Evolutionary conservation across 2,888 invertebrate species (phyloP), one percentile per base, ranked within the genome.

Genomic region (Spisula solida): DNA sequence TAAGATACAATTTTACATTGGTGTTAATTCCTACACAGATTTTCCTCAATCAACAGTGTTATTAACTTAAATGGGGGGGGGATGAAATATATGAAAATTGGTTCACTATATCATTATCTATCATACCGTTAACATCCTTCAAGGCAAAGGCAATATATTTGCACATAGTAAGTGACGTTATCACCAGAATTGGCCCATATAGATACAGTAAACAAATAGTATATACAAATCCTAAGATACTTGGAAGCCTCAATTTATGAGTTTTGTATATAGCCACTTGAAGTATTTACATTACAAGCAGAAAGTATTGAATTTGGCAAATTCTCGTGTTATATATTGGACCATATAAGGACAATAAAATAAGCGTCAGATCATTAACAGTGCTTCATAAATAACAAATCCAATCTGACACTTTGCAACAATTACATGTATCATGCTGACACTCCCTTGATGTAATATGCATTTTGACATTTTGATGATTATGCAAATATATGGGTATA

Each of bases 101-200:
- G 60, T 66, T 12, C n/a, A 66, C 60, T 66, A 25, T 66, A 66
- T 66, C 60, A 66, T n/a, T 66, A 66, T 66, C 25, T 66, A 25
- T 66, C 60, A 66, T n/a, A 10, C 25, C 25, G 60, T 66, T 66
- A n/a, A 25, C 25, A 25, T 66, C 25, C 10, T 66, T 66, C 60
- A 66, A 25, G n/a, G 60, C 25, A 6, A 56, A 31, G 79, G 79
- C 79, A 85, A 79, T 79, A 75, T 56, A 85, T 56, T 31, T 85
- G 56, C 85, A 55, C 34, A 85, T 78, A 25, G 78, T 85, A 56
- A 56, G 85, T 41, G 75, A 75, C 12, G 85, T 79, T 85, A 85
- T 85, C 85, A 79, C 55, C 85, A 25, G 55, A 85, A 85, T 55
- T 85, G 85, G 85, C 41, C 85, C 85, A 85, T 85, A 79, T 85